phyloP scores from a whole-genome alignment of 2,113 vertebrate genomes.

The Oryzias javanicus region DNA sequence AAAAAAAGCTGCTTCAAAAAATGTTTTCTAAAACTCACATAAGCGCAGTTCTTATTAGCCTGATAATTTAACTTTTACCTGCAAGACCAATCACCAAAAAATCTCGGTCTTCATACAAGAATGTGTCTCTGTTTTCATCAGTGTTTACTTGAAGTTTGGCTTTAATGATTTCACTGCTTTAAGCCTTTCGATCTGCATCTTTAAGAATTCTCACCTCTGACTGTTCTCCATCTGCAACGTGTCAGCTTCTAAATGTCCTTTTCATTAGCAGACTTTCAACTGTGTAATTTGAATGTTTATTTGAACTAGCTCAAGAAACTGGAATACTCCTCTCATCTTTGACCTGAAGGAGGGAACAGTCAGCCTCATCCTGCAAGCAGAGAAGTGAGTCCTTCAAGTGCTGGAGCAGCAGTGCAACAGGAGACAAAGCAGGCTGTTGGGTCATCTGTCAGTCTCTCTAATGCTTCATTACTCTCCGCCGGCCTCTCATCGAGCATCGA shows the following conservation, averaged over 20 bases:
- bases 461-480: conserved; percentile 58
- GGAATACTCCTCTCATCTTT: conserved; percentile 97
- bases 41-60: too few species aligned
- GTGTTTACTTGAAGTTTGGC: not conserved
- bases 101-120: not conserved
- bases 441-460: conserved; percentile 50
- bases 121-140: not conserved
- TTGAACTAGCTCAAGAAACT: conserved; percentile 87
- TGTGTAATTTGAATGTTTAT: conserved; percentile 16
- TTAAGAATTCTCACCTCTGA: not conserved
- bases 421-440: conserved; percentile 39
- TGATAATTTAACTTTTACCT: too few species aligned
- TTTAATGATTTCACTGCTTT: not conserved
- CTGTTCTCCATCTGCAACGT: not conserved
- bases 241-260: not conserved
- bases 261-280: not conserved
- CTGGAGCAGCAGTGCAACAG: conserved; percentile 38
- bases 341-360: conserved; percentile 96
- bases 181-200: not conserved
- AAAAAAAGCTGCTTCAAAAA: too few species aligned
- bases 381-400: conserved; percentile 83
- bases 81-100: too few species aligned
- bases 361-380: conserved; percentile 92
- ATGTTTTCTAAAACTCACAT: too few species aligned
- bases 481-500: conserved; percentile 50